These are phyloP conservation scores for Copsychus sechellarum DNA, from an alignment of 2,113 vertebrate species.

Conservation along the genomic window DNA sequence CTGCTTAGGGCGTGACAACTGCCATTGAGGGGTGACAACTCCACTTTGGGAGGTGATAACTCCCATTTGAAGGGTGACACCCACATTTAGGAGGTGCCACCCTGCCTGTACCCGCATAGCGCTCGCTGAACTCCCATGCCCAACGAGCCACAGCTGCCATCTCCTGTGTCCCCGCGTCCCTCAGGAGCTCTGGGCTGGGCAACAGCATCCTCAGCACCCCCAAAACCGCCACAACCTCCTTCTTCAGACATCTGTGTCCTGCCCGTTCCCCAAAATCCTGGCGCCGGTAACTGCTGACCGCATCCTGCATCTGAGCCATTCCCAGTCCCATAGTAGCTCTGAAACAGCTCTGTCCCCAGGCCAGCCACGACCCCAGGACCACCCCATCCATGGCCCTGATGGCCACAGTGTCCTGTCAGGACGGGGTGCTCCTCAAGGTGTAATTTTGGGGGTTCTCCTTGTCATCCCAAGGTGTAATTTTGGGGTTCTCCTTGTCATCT, in stretches of 20 bases:
- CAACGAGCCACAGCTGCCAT: background rate
- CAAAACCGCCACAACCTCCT: conserved; percentile 66
- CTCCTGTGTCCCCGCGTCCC: background rate
- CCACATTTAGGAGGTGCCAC: background rate
- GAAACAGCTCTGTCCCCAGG: conserved; percentile 69
- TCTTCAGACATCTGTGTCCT: conserved; percentile 18
- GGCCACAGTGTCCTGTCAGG: conserved; percentile 63
- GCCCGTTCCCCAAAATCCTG: conserved; percentile 65
- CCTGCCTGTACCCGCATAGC: conserved; percentile 77
- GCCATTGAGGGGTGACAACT: background rate
- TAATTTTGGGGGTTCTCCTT: conserved; percentile 74
- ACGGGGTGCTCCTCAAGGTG: conserved; percentile 63
- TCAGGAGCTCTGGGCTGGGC: background rate
- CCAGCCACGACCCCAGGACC: conserved; percentile 76
- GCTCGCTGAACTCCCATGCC: conserved; percentile 72
- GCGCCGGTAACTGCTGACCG: conserved; percentile 76
- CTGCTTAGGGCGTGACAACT: background rate
- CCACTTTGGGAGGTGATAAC: background rate
- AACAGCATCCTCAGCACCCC: conserved; percentile 58
- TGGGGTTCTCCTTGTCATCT: conserved; percentile 75
- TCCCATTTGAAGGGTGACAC: background rate
- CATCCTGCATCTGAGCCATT: background rate
- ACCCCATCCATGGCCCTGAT: conserved; percentile 86
- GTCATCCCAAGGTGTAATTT: conserved; percentile 84
- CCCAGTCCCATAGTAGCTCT: conserved; percentile 68